These are phyloP conservation scores for Proteles cristata DNA, from an alignment of 2,113 vertebrate genomes.

Conservation along the genomic window DNA sequence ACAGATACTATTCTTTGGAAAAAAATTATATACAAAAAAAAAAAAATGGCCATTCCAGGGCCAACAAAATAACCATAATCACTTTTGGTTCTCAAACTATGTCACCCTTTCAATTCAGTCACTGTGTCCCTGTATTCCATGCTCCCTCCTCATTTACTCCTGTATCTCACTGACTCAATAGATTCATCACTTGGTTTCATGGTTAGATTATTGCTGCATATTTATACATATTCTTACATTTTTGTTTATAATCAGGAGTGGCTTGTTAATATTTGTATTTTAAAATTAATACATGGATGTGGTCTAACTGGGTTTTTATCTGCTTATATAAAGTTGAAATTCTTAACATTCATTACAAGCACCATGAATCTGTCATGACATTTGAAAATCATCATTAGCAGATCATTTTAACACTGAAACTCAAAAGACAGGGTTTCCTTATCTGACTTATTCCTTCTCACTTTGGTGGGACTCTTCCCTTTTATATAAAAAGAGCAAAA, in stretches of 20 bases:
- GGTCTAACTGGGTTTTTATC: conserved; percentile 11
- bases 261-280: conserved; percentile 9
- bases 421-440: background rate
- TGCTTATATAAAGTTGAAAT: background rate
- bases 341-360: background rate
- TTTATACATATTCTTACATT: background rate
- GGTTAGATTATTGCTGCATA: background rate
- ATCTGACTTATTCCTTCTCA: background rate
- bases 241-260: background rate
- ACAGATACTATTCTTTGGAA: background rate
- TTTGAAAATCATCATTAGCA: background rate
- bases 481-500: conserved; percentile 30
- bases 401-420: background rate
- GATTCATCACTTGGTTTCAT: background rate
- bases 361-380: background rate
- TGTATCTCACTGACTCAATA: background rate
- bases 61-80: background rate
- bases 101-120: background rate
- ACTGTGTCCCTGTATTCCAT: rapidly evolving
- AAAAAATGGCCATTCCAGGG: background rate
- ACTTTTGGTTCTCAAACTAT: background rate
- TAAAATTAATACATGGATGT: background rate
- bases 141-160: background rate
- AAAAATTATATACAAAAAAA: background rate
- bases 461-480: background rate